A percentile compares a stretch with the other conserved stretches of the same genome.
Conservation (phyloP, 2,888 invertebrate species). For the Megalurothrips usitatus region DNA sequence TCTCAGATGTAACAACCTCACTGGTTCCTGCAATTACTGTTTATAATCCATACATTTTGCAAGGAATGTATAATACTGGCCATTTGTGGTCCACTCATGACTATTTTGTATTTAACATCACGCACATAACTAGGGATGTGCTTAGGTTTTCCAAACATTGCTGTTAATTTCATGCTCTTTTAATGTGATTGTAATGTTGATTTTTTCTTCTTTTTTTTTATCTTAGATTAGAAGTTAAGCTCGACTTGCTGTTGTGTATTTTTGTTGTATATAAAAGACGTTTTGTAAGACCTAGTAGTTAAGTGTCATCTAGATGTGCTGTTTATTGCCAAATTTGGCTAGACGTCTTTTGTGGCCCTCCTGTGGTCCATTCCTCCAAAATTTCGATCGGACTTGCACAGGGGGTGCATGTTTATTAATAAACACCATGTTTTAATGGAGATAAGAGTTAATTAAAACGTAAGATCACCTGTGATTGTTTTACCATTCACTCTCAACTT, state of each 20-base stretch:
- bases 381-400: no score
- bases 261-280: slow-evolving; percentile 16
- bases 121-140: neutral
- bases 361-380: no score
- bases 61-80: neutral
- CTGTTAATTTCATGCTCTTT: neutral
- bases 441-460: no score
- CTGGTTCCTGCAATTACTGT: slow-evolving; percentile 20
- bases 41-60: neutral
- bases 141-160: neutral
- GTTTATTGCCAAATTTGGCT: slow-evolving; percentile 1
- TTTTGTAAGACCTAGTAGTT: neutral
- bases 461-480: neutral
- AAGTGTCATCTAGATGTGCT: neutral
- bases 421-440: no score
- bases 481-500: neutral
- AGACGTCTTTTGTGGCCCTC: neutral
- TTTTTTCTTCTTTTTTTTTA: neutral
- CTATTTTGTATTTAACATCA: slow-evolving; percentile 18
- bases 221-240: neutral
- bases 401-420: no score
- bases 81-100: slow-evolving; percentile 3
- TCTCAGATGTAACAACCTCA: neutral
- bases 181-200: slow-evolving; percentile 1
- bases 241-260: neutral